Percentiles rank a stretch among this genome's conserved stretches.
Evolutionary conservation across 53 echinoderm and acorn worm genomes (phyloP).

Genomic region (Echinometra lucunter): DNA sequence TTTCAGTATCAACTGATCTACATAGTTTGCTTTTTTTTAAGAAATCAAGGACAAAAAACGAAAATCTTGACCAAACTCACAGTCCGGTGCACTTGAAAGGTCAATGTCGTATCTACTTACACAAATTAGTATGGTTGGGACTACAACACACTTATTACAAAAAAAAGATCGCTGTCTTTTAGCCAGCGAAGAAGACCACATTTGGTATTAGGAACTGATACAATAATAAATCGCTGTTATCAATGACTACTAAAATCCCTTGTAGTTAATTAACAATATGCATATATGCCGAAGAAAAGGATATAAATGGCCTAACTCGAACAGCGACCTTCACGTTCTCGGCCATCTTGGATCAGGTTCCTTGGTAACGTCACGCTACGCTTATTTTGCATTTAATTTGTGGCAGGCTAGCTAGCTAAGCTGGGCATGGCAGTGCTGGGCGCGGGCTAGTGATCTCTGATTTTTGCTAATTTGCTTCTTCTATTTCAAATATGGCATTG

Average conservation of each 20-base stretch:
- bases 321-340: slow-evolving; percentile 96
- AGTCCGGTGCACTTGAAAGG: no score
- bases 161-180: neutral
- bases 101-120: no score
- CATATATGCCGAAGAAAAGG: slow-evolving; percentile 72
- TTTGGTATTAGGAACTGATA: neutral
- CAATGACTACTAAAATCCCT: neutral
- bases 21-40: no score
- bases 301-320: slow-evolving; percentile 97
- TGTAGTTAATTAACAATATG: neutral
- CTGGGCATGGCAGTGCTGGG: no score
- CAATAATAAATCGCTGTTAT: neutral
- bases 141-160: neutral
- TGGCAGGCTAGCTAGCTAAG: no score
- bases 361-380: slow-evolving; percentile 20
- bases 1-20: no score
- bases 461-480: no score
- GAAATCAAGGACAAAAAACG: no score
- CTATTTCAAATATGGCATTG: no score
- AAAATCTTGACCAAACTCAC: no score
- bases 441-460: no score
- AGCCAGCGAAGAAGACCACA: neutral
- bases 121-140: neutral
- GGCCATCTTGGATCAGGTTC: slow-evolving; percentile 69
- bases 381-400: no score